These are phyloP conservation scores for Brachionus asplanchnoidis DNA, from an alignment of 1,140 invertebrate species.

Conservation along the genomic window DNA sequence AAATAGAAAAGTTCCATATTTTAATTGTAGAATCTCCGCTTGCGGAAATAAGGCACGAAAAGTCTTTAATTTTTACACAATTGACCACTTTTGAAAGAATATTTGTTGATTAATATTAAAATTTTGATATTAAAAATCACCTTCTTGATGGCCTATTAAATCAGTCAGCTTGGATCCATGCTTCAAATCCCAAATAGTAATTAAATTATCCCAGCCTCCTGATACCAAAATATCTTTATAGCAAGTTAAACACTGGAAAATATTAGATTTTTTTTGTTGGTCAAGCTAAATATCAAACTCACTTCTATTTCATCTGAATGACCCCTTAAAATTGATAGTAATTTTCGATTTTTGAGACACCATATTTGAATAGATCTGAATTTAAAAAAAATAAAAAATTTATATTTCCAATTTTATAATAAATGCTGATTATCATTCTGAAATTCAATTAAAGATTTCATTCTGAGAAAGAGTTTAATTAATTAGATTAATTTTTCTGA, in stretches of 20 bases:
- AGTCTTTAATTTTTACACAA: slow-evolving; percentile 48
- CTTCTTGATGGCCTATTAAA: slow-evolving; percentile 49
- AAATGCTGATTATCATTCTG: too few species aligned
- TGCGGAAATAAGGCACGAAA: slow-evolving; percentile 47
- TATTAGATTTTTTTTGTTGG: background rate
- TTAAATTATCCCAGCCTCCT: slow-evolving; percentile 49
- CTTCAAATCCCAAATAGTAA: slow-evolving; percentile 48
- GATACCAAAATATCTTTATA: slow-evolving; percentile 45
- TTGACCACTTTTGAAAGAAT: slow-evolving; percentile 46
- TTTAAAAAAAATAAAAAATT: background rate
- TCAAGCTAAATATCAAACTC: background rate
- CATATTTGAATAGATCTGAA: slow-evolving; percentile 1
- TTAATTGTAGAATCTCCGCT: slow-evolving; percentile 48
- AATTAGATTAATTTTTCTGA: too few species aligned
- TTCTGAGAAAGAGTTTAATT: too few species aligned
- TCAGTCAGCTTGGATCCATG: slow-evolving; percentile 43
- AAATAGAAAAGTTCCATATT: slow-evolving; percentile 46
- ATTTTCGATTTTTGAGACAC: slow-evolving; percentile 42
- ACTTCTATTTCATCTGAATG: slow-evolving; percentile 32
- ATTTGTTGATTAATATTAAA: background rate
- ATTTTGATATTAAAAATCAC: slow-evolving; percentile 41
- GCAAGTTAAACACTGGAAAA: slow-evolving; percentile 46
- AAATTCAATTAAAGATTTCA: too few species aligned
- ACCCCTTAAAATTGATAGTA: slow-evolving; percentile 44
- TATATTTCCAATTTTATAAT: background rate